Conservation (phyloP, 2,113 vertebrate species). For the Poeciliopsis turrubarensis region DNA sequence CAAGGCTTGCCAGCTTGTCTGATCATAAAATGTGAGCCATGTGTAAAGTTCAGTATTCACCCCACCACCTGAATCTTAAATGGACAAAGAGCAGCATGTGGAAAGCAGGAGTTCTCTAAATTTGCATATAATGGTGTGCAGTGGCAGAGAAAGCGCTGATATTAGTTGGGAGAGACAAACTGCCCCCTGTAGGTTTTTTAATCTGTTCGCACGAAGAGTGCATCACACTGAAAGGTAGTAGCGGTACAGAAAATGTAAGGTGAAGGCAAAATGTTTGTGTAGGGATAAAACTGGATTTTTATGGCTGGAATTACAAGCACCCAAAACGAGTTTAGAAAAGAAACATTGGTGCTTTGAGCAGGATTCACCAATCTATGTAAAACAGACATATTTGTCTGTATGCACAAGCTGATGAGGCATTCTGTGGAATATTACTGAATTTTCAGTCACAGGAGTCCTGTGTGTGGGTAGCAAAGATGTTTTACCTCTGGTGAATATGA, state of each 20-base stretch:
- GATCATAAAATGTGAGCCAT: slow-evolving; percentile 5
- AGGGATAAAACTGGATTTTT: background rate
- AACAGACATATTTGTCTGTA: slow-evolving; percentile 12
- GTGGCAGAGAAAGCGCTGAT: background rate
- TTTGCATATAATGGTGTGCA: slow-evolving; percentile 9
- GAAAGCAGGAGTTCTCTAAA: slow-evolving; percentile 13
- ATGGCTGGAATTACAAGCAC: background rate
- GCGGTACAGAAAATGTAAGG: slow-evolving; percentile 23
- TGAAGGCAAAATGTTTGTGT: background rate
- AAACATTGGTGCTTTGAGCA: background rate
- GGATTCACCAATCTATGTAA: slow-evolving; percentile 3
- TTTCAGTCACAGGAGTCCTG: slow-evolving; percentile 20
- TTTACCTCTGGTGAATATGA: slow-evolving; percentile 65
- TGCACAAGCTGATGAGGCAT: slow-evolving; percentile 19
- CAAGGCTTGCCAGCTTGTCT: slow-evolving; percentile 7
- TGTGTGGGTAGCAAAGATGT: slow-evolving; percentile 47
- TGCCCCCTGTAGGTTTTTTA: slow-evolving; percentile 34
- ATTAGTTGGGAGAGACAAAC: slow-evolving; percentile 23
- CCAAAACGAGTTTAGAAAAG: background rate
- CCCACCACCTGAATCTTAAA: background rate
- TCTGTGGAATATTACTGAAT: slow-evolving; percentile 12
- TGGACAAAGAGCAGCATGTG: background rate
- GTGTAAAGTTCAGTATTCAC: slow-evolving; percentile 24
- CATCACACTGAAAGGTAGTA: slow-evolving; percentile 25
- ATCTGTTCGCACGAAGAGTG: slow-evolving; percentile 37